These are phyloP conservation scores for Acanthopleura granulata DNA, from an alignment of 2,888 invertebrate species.

Conservation along the genomic window DNA sequence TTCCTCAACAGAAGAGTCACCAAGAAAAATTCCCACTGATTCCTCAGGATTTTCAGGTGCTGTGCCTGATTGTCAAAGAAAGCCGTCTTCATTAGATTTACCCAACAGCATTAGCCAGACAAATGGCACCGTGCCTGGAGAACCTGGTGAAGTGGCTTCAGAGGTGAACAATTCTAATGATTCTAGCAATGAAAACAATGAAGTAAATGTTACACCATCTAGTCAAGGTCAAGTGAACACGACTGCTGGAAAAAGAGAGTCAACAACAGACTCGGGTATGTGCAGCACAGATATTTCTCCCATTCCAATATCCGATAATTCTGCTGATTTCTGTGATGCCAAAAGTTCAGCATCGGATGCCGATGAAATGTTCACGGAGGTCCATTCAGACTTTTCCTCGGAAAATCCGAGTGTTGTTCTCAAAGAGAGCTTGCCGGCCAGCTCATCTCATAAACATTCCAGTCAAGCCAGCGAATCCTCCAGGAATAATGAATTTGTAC, in stretches of 20 bases:
- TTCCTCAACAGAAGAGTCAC: background rate
- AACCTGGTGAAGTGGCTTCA: background rate
- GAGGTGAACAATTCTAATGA: background rate
- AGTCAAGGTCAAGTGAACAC: background rate
- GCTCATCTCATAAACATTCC: no score
- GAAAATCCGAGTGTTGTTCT: no score
- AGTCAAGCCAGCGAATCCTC: no score
- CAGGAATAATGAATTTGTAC: no score
- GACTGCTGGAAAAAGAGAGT: slow-evolving; percentile 23
- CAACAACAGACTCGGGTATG: slow-evolving; percentile 52
- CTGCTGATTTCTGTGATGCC: slow-evolving; percentile 30
- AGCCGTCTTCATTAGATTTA: slow-evolving; percentile 6
- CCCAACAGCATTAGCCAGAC: background rate
- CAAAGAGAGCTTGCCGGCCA: no score
- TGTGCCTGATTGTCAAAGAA: background rate
- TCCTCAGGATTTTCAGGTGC: background rate
- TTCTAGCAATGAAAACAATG: background rate
- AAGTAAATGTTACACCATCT: background rate
- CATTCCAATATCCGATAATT: slow-evolving; percentile 37
- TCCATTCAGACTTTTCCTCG: background rate
- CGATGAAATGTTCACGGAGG: slow-evolving; percentile 30
- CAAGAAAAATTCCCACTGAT: no score
- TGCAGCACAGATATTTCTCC: slow-evolving; percentile 58
- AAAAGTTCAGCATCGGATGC: slow-evolving; percentile 30
- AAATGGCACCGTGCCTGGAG: background rate